Conservation (phyloP, 2,888 invertebrate genomes). For the Apodemia hepburni region DNA sequence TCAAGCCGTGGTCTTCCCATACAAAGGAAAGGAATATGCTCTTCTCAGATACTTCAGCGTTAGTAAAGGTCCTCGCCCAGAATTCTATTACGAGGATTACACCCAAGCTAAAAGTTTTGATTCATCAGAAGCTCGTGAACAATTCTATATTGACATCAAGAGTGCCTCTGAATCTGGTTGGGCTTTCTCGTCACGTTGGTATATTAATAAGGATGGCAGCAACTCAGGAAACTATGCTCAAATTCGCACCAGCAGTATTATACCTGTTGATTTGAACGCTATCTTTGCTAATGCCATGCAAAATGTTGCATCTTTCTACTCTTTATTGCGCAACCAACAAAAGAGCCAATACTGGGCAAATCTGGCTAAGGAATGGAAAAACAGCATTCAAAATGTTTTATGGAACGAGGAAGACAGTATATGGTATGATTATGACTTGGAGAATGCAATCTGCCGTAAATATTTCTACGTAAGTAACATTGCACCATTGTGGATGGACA, state of each 20-base stretch:
- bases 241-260: conserved; percentile 82
- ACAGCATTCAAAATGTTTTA: conserved; percentile 83
- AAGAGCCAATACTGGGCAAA: conserved; percentile 73
- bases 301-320: conserved; percentile 81
- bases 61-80: conserved; percentile 84
- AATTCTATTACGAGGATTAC: conserved; percentile 86
- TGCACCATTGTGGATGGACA: conserved; percentile 86
- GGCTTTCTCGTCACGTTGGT: conserved; percentile 93
- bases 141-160: conserved; percentile 85
- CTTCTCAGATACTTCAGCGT: conserved; percentile 81
- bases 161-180: conserved; percentile 93
- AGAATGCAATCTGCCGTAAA: conserved; percentile 74
- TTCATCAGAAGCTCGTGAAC: conserved; percentile 56
- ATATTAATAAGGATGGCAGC: conserved; percentile 77
- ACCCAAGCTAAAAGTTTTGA: conserved; percentile 66
- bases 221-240: conserved; percentile 81
- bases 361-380: conserved; percentile 77
- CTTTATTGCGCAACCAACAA: conserved; percentile 62
- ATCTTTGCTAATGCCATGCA: conserved; percentile 86
- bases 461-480: conserved; percentile 87
- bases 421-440: conserved; percentile 90
- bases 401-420: conserved; percentile 88
- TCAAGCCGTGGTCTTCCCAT: conserved; percentile 69
- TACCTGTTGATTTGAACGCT: conserved; percentile 92
- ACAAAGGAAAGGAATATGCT: conserved; percentile 69